phyloP scores from a whole-genome alignment of 2,888 invertebrate species.

The Dynastes maya region DNA sequence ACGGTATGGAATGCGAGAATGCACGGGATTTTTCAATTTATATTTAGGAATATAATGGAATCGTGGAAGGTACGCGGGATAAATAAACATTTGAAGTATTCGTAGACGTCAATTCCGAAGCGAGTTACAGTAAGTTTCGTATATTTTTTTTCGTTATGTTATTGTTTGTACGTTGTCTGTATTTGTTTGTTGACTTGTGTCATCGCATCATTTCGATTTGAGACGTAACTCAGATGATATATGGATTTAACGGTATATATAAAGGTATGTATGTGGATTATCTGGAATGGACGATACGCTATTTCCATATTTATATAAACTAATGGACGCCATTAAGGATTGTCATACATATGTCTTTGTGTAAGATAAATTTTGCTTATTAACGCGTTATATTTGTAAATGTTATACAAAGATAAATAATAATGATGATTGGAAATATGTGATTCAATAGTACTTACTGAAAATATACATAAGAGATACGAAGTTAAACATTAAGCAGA shows the following conservation, averaged over 20 bases:
- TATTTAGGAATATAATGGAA: slow-evolving; percentile 22
- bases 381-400: slow-evolving; percentile 5
- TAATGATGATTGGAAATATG: slow-evolving; percentile 7
- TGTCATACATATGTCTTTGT: too few relatives aligned
- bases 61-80: slow-evolving; percentile 9
- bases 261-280: neutral
- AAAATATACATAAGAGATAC: neutral
- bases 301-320: slow-evolving; percentile 11
- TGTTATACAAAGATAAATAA: slow-evolving; percentile 18
- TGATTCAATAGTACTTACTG: slow-evolving; percentile 13
- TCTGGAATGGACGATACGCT: neutral
- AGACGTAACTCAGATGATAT: neutral
- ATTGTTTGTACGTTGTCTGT: slow-evolving; percentile 19
- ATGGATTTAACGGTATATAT: neutral
- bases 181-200: slow-evolving; percentile 18
- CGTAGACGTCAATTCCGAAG: slow-evolving; percentile 7
- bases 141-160: slow-evolving; percentile 11
- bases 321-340: slow-evolving; percentile 10
- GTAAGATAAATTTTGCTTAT: slow-evolving; percentile 13
- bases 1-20: neutral
- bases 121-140: slow-evolving; percentile 4
- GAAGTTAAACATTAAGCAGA: neutral
- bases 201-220: slow-evolving; percentile 4
- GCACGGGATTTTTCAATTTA: slow-evolving; percentile 15
- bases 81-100: slow-evolving; percentile 28